phyloP scores from a whole-genome alignment of 2,888 invertebrate genomes.

The Yponomeuta malinellus region DNA sequence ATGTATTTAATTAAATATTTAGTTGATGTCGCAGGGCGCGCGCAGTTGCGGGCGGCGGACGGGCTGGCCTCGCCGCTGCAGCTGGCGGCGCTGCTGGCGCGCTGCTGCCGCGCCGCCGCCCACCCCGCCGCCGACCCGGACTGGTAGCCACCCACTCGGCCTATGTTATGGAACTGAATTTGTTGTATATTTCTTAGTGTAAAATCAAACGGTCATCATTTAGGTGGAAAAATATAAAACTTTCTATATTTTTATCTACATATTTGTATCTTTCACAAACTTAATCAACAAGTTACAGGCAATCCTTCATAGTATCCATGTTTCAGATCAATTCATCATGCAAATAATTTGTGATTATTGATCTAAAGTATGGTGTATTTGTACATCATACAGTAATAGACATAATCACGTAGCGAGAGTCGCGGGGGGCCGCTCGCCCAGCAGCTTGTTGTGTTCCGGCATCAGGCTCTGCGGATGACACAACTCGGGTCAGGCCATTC shows the following conservation, averaged over 20 bases:
- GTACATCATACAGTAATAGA: too few species aligned
- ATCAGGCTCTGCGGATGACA: constrained; percentile 70
- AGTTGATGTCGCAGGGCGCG: constrained; percentile 39
- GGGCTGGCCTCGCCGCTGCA: constrained; percentile 92
- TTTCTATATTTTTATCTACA: neutral
- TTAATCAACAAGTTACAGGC: neutral
- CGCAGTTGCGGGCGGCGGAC: constrained; percentile 78
- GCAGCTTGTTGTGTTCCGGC: constrained; percentile 74
- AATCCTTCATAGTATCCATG: too few species aligned
- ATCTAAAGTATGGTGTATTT: too few species aligned
- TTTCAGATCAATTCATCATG: too few species aligned
- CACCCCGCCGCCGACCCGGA: constrained; percentile 20
- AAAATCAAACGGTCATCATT: neutral
- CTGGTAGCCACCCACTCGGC: constrained; percentile 1
- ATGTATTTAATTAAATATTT: too few species aligned
- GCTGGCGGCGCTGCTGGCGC: constrained; percentile 90
- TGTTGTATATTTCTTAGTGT: neutral
- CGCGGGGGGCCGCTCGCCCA: constrained; percentile 37
- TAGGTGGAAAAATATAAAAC: neutral
- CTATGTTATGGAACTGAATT: too few species aligned
- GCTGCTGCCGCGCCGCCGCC: constrained; percentile 78
- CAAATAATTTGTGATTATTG: too few species aligned
- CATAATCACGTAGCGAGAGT: neutral
- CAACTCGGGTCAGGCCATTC: too few species aligned
- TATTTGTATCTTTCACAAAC: neutral